Evolutionary conservation across 2,797 vertebrate species (phyloP).

Genomic region (Urophycis tenuis): DNA sequence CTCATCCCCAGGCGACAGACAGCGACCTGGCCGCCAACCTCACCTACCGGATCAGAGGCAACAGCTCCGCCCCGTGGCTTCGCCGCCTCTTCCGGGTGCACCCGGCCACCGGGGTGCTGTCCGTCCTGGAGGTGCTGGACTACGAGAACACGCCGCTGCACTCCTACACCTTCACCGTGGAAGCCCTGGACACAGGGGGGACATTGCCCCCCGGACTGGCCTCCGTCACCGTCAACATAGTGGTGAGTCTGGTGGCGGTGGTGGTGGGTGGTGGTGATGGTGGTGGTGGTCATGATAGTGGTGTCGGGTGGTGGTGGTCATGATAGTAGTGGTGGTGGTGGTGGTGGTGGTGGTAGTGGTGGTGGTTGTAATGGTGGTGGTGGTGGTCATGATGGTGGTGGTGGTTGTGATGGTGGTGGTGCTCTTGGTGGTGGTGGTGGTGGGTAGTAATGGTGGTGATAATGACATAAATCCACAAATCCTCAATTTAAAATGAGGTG

Average conservation of each 20-base stretch:
- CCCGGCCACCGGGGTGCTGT: constrained; percentile 79
- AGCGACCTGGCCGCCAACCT: constrained; percentile 82
- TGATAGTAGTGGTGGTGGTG: neutral
- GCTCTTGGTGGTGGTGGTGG: no score
- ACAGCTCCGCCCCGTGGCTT: constrained; percentile 52
- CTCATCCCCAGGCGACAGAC: constrained; percentile 77
- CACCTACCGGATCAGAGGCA: constrained; percentile 80
- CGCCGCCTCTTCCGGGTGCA: constrained; percentile 74
- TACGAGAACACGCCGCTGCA: constrained; percentile 78
- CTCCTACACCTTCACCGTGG: constrained; percentile 81
- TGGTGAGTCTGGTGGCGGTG: constrained; percentile 61
- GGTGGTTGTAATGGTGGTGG: neutral
- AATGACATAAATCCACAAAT: no score
- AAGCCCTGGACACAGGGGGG: constrained; percentile 80
- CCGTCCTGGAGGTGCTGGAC: constrained; percentile 77
- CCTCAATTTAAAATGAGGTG: no score
- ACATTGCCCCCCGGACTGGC: constrained; percentile 90
- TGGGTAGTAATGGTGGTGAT: no score
- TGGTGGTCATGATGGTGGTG: neutral
- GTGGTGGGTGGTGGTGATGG: neutral
- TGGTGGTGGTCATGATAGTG: neutral
- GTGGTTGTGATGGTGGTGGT: neutral
- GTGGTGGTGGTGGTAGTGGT: neutral
- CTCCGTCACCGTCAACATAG: constrained; percentile 82
- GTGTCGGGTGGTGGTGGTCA: neutral